Conservation (phyloP, 2,888 invertebrate species). For the Poecilobothrus nobilitatus region DNA sequence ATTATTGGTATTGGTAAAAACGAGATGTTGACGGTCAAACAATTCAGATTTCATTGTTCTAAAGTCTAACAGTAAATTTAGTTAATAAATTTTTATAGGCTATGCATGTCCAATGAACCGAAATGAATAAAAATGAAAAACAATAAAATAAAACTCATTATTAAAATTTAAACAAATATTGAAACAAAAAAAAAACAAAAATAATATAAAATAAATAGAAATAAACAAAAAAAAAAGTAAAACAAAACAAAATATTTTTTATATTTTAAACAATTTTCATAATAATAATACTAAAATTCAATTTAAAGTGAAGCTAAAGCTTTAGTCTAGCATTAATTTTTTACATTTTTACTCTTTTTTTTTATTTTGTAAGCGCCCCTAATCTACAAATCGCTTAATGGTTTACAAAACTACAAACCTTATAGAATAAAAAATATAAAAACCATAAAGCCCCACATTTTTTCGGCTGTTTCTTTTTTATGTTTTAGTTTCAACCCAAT, state of each 20-base stretch:
- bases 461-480: too few species aligned
- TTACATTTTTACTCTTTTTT: neutral
- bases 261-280: neutral
- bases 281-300: neutral
- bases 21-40: too few species aligned
- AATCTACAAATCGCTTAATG: too few species aligned
- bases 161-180: constrained; percentile 1
- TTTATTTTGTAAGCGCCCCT: neutral
- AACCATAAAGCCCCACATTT: too few species aligned
- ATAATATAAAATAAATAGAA: too few species aligned
- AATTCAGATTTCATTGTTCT: too few species aligned
- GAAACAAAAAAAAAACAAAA: neutral
- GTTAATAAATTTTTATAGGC: neutral
- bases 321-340: neutral
- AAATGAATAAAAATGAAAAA: neutral
- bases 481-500: neutral
- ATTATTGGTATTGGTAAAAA: too few species aligned
- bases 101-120: neutral
- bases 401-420: too few species aligned
- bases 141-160: constrained; percentile 4
- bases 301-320: neutral
- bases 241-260: too few species aligned
- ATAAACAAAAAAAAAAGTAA: too few species aligned
- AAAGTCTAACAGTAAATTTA: too few species aligned
- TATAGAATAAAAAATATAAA: too few species aligned